Evolutionary conservation across 2,888 invertebrate species (phyloP).

Genomic region (Seira ritae): DNA sequence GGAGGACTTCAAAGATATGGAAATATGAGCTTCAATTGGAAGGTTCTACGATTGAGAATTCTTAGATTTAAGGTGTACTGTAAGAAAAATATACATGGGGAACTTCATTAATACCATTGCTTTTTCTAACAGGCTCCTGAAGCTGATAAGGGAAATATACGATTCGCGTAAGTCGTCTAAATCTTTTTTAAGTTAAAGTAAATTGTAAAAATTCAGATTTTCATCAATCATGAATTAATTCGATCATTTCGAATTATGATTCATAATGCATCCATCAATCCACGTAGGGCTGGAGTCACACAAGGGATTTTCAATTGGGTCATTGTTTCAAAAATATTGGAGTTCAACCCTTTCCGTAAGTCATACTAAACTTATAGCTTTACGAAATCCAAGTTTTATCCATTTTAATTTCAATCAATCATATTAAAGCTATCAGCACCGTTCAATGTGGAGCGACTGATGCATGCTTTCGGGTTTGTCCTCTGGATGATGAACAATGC

Average conservation of each 20-base stretch:
- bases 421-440: constrained; percentile 70
- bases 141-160: constrained; percentile 67
- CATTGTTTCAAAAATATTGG: constrained; percentile 66
- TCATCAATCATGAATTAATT: too few relatives aligned
- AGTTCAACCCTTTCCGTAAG: constrained; percentile 73
- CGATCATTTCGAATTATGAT: too few relatives aligned
- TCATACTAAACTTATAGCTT: neutral
- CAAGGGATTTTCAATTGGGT: constrained; percentile 70
- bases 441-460: constrained; percentile 69
- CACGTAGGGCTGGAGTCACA: constrained; percentile 71
- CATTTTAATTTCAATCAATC: constrained; percentile 6
- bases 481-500: constrained; percentile 60
- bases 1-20: constrained; percentile 65
- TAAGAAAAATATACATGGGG: too few relatives aligned
- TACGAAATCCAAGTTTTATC: constrained; percentile 2
- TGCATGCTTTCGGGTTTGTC: constrained; percentile 71
- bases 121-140: constrained; percentile 63
- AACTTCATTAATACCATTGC: too few relatives aligned
- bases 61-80: too few relatives aligned
- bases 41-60: too few relatives aligned
- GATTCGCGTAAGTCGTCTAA: constrained; percentile 65
- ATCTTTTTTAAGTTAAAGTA: neutral
- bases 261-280: too few relatives aligned
- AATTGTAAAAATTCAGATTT: neutral
- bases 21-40: constrained; percentile 69